Evolutionary conservation across 2,888 invertebrate species (phyloP).

Genomic region (Caenorhabditis japonica): DNA sequence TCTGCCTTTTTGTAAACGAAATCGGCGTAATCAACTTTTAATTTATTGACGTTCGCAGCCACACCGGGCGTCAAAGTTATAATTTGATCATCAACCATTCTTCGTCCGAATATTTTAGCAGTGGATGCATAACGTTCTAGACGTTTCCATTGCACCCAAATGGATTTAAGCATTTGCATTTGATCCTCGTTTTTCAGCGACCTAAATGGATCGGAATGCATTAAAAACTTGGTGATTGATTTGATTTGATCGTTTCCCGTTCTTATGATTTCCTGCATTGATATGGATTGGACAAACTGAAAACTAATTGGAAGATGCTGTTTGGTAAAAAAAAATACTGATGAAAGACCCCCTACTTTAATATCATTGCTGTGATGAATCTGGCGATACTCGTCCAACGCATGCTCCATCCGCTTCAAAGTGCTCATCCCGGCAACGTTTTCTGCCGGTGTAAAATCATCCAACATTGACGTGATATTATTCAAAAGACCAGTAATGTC

Average conservation of each 20-base stretch:
- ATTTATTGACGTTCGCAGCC: constrained; percentile 23
- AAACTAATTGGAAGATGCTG: too few species aligned
- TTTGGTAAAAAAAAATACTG: too few species aligned
- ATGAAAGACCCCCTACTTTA: too few species aligned
- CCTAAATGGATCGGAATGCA: constrained; percentile 48
- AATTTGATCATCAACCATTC: constrained; percentile 45
- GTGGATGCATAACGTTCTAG: constrained; percentile 46
- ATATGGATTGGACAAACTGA: constrained; percentile 41
- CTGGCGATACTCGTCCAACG: constrained; percentile 30
- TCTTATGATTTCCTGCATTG: constrained; percentile 29
- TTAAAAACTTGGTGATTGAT: constrained; percentile 52
- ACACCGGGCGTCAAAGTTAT: constrained; percentile 37
- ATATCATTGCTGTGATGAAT: constrained; percentile 36
- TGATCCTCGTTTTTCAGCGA: constrained; percentile 25
- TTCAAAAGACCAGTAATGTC: constrained; percentile 46
- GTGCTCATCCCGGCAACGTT: constrained; percentile 12
- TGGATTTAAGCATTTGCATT: constrained; percentile 53
- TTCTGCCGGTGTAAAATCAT: constrained; percentile 21
- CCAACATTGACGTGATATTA: constrained; percentile 28
- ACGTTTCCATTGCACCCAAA: constrained; percentile 56
- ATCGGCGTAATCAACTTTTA: constrained; percentile 20
- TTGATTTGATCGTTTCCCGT: constrained; percentile 46
- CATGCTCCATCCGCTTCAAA: constrained; percentile 36
- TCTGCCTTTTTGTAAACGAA: constrained; percentile 44
- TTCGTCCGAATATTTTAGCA: constrained; percentile 47